Evolutionary conservation across 2,113 vertebrate species (phyloP).

Genomic region (Chlamydotis undulata): DNA sequence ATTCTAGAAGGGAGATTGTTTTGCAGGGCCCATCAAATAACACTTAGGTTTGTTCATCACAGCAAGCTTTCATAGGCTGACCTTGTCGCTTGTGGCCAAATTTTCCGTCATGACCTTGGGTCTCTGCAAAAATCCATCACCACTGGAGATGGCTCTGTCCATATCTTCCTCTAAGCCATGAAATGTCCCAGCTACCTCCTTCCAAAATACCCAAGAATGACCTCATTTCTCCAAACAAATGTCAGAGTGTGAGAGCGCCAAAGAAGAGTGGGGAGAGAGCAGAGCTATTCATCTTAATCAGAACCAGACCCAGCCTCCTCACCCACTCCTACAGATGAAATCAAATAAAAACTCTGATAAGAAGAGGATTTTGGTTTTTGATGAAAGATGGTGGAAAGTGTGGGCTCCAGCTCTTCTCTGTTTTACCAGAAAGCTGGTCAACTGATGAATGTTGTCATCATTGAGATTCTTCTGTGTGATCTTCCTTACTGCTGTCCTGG

Average conservation of each 20-base stretch:
- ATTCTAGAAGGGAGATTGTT: neutral
- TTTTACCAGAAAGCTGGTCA: neutral
- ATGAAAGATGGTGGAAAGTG: neutral
- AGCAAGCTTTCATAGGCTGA: neutral
- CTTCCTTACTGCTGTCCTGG: neutral
- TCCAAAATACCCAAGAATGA: neutral
- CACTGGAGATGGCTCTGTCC: neutral
- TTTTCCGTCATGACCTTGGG: neutral
- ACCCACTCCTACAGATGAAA: neutral
- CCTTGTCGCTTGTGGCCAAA: neutral
- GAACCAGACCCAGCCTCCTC: neutral
- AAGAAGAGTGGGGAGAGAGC: neutral
- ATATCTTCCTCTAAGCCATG: neutral
- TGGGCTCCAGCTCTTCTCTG: neutral
- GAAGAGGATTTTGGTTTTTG: neutral
- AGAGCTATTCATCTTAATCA: neutral
- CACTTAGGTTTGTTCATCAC: neutral
- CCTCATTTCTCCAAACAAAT: slow-evolving; percentile 48
- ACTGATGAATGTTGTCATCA: neutral
- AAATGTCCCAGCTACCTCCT: neutral
- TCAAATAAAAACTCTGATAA: neutral
- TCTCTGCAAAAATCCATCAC: neutral
- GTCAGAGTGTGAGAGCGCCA: neutral
- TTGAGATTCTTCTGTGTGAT: neutral
- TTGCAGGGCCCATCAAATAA: neutral